Evolutionary conservation across 2,888 invertebrate genomes (phyloP), one percentile per base, ranked within the genome.

Genomic region (Philereme transversata): DNA sequence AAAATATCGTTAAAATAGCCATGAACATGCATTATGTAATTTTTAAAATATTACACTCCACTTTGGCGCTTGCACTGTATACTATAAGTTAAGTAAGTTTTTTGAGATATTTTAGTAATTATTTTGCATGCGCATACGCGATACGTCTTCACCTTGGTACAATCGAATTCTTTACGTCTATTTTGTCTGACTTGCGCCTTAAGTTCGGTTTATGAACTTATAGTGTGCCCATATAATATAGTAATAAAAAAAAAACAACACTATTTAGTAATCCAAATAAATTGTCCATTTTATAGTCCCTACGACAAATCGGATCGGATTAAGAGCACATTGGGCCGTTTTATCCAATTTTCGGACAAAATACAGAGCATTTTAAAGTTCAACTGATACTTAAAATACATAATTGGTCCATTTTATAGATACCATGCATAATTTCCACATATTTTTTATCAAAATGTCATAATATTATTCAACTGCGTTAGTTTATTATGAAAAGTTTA

Each of bases 391-490:
- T 75, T 74, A 74, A 76, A 77, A 72, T 59, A 62, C 62, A 51
- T 71, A 71, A 74, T 70, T 56, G 60, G 57, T 72, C 63, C 69
- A 75, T 74, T 69, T 53, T 56, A 70, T 70, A 64, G 57, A 67
- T 45, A 44, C 50, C 61, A 56, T 67, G 74, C 72, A 81, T 81
- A 78, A 73, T 72, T 72, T 73, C 64, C 64, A 66, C 71, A 74
- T 79, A 76, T 75, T 67, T 77, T 76, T 77, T 76, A 64, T 57
- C 54, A 11, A 71, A 75, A 78, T 74, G 69, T 75, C 74, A 72
- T 72, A 76, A 74, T 75, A 75, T 62, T 70, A 54, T 65, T 75
- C 54, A 7, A 63, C 36, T 73, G 73, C 73, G 73, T 72, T 65
- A 64, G 59, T 44, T 54, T 50, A 5, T 38, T 36, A 4, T 5